Evolutionary conservation across 2,888 invertebrate genomes (phyloP), one percentile per base, ranked within the genome.

Genomic region (Nesidiocoris tenuis): DNA sequence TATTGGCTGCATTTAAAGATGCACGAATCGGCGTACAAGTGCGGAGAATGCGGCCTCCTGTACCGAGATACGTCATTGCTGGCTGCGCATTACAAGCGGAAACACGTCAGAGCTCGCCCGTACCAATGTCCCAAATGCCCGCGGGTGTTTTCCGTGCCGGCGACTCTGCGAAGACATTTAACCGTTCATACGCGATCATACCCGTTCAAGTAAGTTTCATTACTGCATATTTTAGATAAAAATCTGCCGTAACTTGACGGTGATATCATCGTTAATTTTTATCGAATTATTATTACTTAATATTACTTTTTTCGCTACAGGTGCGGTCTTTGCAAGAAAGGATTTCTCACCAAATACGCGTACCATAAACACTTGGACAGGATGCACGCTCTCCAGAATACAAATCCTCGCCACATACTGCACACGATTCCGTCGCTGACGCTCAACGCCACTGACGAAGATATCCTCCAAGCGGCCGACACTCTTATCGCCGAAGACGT

Each of bases 381-480:
- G 21, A 55, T 67, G 1, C 78, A 78, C 66, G 63, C 70, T 19
- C 59, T 77, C 2, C 22, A 59, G 5, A 66, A 57, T 16, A 19
- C 25, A 2, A 23, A 66, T 23, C 72, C 72, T 2, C 61, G 63
- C 21, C 72, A 61, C 5, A n/a, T 68, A 12, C 74, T 72, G 56
- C 39, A 74, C 55, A 61, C 61, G 21, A 68, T 74, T 39, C 70
- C 76, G 19, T 61, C 76, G 1, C 76, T 79, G 9, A 77, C 79
- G 61, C 75, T 78, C 17, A 79, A 78, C 67, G 77, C 79, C n/a
- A 77, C 79, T 16, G 79, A 79, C 22, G 79, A 79, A 67, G 79
- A 79, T 57, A 76, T 79, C 25, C 70, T 79, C 61, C 79, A 77
- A 7, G 79, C 79, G 12, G 79, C 79, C 3, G 79, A 79, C 70